Evolutionary conservation across 1,140 invertebrate species (phyloP).

Genomic region (Oscheius sp.): DNA sequence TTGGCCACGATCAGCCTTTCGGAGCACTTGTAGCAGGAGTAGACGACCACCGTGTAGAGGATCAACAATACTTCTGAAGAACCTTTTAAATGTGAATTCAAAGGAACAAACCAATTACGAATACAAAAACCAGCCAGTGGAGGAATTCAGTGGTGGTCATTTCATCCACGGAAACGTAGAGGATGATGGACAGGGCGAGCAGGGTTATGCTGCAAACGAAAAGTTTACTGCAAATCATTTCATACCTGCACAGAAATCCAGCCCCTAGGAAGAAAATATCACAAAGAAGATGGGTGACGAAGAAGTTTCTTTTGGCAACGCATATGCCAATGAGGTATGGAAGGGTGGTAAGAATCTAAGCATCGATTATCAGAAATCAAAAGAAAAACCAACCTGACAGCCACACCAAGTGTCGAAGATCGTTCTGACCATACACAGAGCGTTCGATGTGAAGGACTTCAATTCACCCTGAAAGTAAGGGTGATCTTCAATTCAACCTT

Average conservation of each 20-base stretch:
- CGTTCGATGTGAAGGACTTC: neutral
- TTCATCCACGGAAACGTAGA: neutral
- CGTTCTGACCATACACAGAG: neutral
- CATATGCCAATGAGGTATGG: neutral
- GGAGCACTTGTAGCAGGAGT: neutral
- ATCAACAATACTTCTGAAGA: neutral
- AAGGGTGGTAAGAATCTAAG: neutral
- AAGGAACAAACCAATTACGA: neutral
- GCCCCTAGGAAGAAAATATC: neutral
- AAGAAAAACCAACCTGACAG: neutral
- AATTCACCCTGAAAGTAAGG: neutral
- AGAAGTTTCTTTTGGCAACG: neutral
- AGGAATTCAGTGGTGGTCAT: neutral
- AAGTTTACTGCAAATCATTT: neutral
- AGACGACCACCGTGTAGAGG: neutral
- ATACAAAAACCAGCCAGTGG: neutral
- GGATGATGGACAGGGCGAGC: neutral
- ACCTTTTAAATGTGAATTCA: neutral
- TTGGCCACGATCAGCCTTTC: neutral
- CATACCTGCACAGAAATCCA: neutral
- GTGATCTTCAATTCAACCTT: no score
- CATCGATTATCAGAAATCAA: neutral
- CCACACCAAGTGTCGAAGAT: constrained; percentile 2
- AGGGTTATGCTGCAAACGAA: no score
- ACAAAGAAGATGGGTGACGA: neutral